Percentiles rank a stretch among this genome's conserved stretches.
phyloP scores from a whole-genome alignment of 2,797 vertebrate species.

The Sebastes itinus region DNA sequence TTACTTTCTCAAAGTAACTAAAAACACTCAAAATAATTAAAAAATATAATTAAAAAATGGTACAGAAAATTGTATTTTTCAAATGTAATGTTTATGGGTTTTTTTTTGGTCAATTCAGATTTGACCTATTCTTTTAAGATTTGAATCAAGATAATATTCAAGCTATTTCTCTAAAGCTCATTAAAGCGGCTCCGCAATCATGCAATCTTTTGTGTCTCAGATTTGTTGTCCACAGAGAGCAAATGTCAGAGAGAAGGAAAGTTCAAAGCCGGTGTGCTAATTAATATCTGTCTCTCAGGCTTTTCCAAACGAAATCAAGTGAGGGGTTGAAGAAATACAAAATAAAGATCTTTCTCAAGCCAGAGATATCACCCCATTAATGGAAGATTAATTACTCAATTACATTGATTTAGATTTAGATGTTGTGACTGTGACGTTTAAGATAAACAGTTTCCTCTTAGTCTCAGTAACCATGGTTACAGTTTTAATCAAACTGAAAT shows the following conservation, averaged over 20 bases:
- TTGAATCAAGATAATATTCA: not conserved
- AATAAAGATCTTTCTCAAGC: not conserved
- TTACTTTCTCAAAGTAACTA: no score
- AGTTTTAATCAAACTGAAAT: not conserved
- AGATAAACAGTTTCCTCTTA: not conserved
- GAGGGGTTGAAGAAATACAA: not conserved
- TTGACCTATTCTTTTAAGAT: not conserved
- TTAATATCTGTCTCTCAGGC: not conserved
- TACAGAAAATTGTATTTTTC: no score
- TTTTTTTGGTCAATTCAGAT: not conserved
- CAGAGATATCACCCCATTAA: not conserved
- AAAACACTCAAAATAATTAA: no score
- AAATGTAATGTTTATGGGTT: not conserved
- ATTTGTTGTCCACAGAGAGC: constrained; percentile 13
- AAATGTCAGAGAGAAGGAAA: constrained; percentile 30
- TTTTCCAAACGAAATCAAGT: not conserved
- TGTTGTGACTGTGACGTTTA: not conserved
- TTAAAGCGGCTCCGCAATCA: constrained; percentile 31
- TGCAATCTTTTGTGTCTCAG: constrained; percentile 19
- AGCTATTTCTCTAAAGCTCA: constrained; percentile 12
- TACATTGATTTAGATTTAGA: not conserved
- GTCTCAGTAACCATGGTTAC: not conserved
- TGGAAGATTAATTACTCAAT: not conserved
- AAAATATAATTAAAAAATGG: no score
- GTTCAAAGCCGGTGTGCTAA: constrained; percentile 6